Evolutionary conservation across 2,113 vertebrate species (phyloP), one percentile per base, ranked within the genome.

Genomic region (Nycticebus coucang): DNA sequence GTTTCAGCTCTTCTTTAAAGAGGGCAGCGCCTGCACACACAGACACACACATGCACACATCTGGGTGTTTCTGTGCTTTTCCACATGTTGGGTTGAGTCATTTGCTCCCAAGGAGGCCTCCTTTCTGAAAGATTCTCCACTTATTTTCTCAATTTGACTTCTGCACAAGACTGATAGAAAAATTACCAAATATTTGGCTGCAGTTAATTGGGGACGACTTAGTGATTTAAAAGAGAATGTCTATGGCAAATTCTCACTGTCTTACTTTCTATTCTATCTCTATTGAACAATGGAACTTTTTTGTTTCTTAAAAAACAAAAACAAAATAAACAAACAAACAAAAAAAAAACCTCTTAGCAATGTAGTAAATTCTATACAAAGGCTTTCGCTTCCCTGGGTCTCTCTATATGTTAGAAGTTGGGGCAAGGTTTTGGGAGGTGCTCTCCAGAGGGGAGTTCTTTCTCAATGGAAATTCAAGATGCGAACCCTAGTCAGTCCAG

Each of bases 31-130:
- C 33, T 18, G 19, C 41, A 4, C 15, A 2, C 8, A 21, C 33
- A 19, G 0, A 45, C 18, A 15, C 2, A 9, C 19, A 14, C 4
- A 0, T 15, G 24, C 82, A 35, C 4, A 24, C 7, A 15, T 15
- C 14, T 4, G 0, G 22, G 21, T 14, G 30, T 24, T 71, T 60
- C 14, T 17, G 0, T 26, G 30, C 50, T 60, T 80, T 79, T n/a
- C 28, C 14, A 7, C 2, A 35, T 21, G 18, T 28, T 37, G 60
- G n/a, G 15, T 60, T 68, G 35, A 69, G n/a, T 35, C 24, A 21
- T 30, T 30, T 35, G 50, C 12, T 9, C 82, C n/a, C 37, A 22
- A 45, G 0, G 72, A 68, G 68, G 7, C 28, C 33, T 85, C 2
- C 0, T 78, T 64, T 78, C 74, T 53, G 5, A n/a, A 41, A 45